Percentiles rank a stretch among this genome's conserved stretches.
Evolutionary conservation across 1,140 invertebrate genomes (phyloP).

Genomic region (Zaprionus ghesquierei): DNA sequence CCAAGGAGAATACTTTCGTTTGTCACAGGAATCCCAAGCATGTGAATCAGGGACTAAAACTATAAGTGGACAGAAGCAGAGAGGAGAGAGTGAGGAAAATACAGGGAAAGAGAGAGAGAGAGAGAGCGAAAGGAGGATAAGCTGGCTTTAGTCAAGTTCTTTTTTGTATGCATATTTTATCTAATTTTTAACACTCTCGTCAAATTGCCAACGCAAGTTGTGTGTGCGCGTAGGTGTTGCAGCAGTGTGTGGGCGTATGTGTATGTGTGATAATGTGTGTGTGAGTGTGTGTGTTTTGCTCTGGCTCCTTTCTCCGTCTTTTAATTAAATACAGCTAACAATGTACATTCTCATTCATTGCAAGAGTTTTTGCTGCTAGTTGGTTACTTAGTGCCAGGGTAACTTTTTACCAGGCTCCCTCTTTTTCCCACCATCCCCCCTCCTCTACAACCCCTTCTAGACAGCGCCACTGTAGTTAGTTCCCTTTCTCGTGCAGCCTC

Average conservation of each 20-base stretch:
- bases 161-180: constrained; percentile 51
- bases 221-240: background rate
- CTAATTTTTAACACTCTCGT: constrained; percentile 50
- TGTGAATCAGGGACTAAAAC: constrained; percentile 10
- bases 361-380: constrained; percentile 56
- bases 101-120: background rate
- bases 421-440: background rate
- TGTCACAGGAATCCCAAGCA: background rate
- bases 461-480: background rate
- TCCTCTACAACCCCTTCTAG: background rate
- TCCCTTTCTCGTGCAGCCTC: background rate
- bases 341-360: constrained; percentile 68
- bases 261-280: background rate
- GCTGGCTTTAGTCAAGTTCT: constrained; percentile 1
- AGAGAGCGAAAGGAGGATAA: background rate
- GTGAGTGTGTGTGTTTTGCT: constrained; percentile 3
- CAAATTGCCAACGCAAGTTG: constrained; percentile 30
- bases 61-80: background rate
- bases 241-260: background rate
- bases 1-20: background rate
- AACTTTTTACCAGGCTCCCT: constrained; percentile 13
- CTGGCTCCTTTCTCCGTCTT: constrained; percentile 21
- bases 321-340: constrained; percentile 70
- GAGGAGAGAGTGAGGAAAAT: background rate
- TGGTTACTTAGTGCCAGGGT: constrained; percentile 56